A percentile compares a stretch with the other conserved stretches of the same genome.
Evolutionary conservation across 2,113 vertebrate species (phyloP).

Genomic region (Cisticola juncidis): DNA sequence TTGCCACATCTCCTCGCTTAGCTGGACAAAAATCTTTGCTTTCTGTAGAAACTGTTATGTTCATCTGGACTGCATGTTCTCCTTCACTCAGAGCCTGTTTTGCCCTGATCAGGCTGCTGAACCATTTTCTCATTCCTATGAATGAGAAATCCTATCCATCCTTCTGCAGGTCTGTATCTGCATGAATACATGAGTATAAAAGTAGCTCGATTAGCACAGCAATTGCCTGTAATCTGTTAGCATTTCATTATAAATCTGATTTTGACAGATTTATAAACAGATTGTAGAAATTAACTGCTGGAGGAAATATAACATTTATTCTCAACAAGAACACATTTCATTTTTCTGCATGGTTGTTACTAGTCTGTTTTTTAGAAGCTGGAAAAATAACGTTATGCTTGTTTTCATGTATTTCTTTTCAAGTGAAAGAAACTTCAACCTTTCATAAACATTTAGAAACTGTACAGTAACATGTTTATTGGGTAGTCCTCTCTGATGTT

Average conservation of each 20-base stretch:
- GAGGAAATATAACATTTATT: conserved; percentile 26
- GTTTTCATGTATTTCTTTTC: background rate
- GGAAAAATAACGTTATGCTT: background rate
- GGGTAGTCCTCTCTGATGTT: background rate
- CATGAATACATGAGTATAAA: background rate
- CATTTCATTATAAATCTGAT: conserved; percentile 33
- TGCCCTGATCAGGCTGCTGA: background rate
- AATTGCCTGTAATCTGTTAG: conserved; percentile 3
- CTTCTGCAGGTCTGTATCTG: background rate
- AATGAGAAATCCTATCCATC: too few species aligned
- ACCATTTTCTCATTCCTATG: background rate
- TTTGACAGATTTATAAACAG: conserved; percentile 51
- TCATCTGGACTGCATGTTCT: background rate
- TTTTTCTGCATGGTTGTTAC: conserved; percentile 3
- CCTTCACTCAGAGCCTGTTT: background rate
- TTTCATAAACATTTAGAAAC: background rate
- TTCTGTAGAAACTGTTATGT: background rate
- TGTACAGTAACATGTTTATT: background rate
- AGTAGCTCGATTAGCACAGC: conserved; percentile 8
- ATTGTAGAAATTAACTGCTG: conserved; percentile 44
- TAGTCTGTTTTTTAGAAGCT: background rate
- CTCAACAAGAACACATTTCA: conserved; percentile 16
- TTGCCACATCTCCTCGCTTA: background rate
- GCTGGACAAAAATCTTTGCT: background rate
- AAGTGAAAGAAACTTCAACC: background rate